Percentiles rank a stretch among this genome's conserved stretches.
Conservation (phyloP, 2,113 vertebrate species). For the Semicossyphus pulcher region DNA sequence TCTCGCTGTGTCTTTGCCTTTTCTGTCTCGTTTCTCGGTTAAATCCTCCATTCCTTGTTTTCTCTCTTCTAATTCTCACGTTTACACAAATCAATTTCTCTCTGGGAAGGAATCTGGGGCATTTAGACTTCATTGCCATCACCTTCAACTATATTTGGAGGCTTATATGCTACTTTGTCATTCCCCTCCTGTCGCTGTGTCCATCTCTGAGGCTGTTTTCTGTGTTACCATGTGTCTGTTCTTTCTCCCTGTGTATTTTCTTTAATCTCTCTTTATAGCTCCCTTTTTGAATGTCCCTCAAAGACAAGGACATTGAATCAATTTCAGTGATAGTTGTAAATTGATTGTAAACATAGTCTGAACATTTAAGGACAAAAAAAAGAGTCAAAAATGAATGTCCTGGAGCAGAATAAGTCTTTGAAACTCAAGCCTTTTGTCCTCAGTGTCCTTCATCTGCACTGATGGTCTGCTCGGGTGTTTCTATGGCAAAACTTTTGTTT, state of each 20-base stretch:
- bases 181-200: constrained; percentile 1
- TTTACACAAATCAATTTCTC: constrained; percentile 30
- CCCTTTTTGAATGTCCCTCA: constrained; percentile 4
- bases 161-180: constrained; percentile 28
- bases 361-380: neutral
- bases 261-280: neutral
- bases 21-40: neutral
- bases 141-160: constrained; percentile 22
- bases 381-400: neutral
- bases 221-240: constrained; percentile 10
- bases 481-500: neutral
- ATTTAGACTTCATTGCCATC: constrained; percentile 40
- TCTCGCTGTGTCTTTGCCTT: neutral
- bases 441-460: neutral
- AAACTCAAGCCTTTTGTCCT: constrained; percentile 1
- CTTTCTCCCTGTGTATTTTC: neutral
- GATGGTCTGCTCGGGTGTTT: neutral
- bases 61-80: neutral
- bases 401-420: neutral
- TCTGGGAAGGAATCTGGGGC: neutral
- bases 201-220: constrained; percentile 26
- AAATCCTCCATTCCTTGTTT: neutral
- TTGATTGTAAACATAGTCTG: constrained; percentile 16
- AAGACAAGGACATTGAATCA: constrained; percentile 32
- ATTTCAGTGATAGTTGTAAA: constrained; percentile 25